Evolutionary conservation across 2,797 vertebrate species (phyloP).

Genomic region (Rhinichthys osculus): DNA sequence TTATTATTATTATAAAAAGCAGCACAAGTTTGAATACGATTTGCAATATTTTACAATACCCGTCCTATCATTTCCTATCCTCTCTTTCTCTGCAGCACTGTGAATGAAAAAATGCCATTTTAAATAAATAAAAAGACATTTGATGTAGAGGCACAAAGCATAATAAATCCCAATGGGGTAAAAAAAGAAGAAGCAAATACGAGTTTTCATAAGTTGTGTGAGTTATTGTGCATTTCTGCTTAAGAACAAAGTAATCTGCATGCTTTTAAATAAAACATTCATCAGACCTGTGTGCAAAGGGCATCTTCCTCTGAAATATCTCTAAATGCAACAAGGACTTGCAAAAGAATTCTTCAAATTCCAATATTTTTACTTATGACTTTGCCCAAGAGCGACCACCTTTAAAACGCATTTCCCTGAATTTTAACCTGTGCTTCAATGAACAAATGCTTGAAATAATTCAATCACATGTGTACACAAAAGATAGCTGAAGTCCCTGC

Average conservation of each 20-base stretch:
- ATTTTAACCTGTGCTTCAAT: slow-evolving; percentile 11
- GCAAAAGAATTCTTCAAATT: neutral
- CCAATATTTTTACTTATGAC: neutral
- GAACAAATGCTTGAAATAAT: slow-evolving; percentile 13
- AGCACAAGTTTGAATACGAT: neutral
- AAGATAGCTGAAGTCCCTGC: neutral
- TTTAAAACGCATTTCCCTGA: neutral
- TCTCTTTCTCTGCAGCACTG: neutral
- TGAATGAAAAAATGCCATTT: slow-evolving; percentile 9
- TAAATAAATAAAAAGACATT: slow-evolving; percentile 29
- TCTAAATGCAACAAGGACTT: slow-evolving; percentile 5
- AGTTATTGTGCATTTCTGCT: slow-evolving; percentile 1
- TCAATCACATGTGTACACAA: neutral
- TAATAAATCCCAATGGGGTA: neutral
- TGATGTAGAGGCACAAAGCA: slow-evolving; percentile 1
- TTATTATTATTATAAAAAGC: neutral
- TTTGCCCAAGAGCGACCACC: neutral
- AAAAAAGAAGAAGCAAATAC: neutral
- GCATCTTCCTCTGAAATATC: neutral
- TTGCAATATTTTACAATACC: neutral
- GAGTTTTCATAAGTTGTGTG: neutral
- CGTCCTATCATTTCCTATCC: neutral
- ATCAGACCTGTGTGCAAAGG: neutral
- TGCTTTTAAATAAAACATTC: slow-evolving; percentile 20
- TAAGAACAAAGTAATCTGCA: neutral